Conservation (phyloP, 1,140 invertebrate genomes). For the Hesperophylax magnus region DNA sequence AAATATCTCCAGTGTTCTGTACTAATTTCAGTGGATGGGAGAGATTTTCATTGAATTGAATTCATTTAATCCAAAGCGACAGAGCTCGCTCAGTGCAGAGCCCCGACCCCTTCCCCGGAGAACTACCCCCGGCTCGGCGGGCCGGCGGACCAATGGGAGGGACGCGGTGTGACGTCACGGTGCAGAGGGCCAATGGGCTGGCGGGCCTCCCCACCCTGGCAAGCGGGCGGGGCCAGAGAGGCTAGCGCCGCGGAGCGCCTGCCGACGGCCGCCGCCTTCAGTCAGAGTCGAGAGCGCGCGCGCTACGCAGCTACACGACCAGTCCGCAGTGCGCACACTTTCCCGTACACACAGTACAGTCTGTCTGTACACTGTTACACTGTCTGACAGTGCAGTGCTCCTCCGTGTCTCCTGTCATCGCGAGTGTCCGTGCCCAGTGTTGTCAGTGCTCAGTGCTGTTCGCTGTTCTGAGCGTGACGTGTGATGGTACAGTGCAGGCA, state of each 20-base stretch:
- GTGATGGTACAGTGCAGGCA: conserved; percentile 43
- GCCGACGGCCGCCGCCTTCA: conserved; percentile 57
- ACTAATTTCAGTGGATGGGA: conserved; percentile 40
- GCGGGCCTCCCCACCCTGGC: conserved; percentile 57
- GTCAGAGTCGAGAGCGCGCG: conserved; percentile 64
- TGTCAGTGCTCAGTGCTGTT: conserved; percentile 20
- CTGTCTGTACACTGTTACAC: background rate
- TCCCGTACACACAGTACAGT: background rate
- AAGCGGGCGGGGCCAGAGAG: conserved; percentile 68
- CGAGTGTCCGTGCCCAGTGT: conserved; percentile 18
- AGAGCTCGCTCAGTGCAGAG: conserved; percentile 39
- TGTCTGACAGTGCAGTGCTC: conserved; percentile 22
- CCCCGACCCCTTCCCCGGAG: conserved; percentile 61
- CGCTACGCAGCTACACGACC: conserved; percentile 62
- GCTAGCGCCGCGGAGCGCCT: conserved; percentile 60
- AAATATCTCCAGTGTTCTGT: conserved; percentile 7
- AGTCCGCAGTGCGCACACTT: conserved; percentile 24
- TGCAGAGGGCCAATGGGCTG: conserved; percentile 60
- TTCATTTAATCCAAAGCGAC: conserved; percentile 60
- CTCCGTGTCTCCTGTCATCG: conserved; percentile 60
- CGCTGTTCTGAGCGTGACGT: conserved; percentile 48
- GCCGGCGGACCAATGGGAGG: conserved; percentile 58
- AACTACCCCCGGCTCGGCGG: conserved; percentile 59
- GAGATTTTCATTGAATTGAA: conserved; percentile 59
- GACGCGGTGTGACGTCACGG: conserved; percentile 43